Evolutionary conservation across 2,797 vertebrate genomes (phyloP), one percentile per base, ranked within the genome.

Genomic region (Peromyscus attwateri): DNA sequence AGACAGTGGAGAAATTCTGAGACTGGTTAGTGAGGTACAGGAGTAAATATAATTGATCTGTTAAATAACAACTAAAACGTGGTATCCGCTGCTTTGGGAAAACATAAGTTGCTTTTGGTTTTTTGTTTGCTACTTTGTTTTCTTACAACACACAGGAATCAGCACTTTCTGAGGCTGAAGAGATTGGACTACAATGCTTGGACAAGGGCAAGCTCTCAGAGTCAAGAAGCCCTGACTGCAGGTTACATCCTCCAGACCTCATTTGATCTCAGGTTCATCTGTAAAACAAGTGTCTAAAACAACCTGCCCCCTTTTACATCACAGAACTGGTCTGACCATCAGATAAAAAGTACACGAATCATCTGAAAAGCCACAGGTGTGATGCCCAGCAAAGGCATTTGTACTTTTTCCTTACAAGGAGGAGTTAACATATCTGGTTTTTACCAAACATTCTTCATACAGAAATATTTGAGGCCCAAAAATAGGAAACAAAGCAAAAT

Each of bases 31-130:
- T 64, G 31, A 27, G 17, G 17, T 16, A 87, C 4, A 75, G 29
- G 29, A 64, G 70, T n/a, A 66, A 89, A 62, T 6, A 84, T 1
- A 85, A 12, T 92, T 68, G 64, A 71, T 92, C 77, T 87, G 64
- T 79, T 80, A 85, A 91, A 64, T 27, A 62, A 73, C 25, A 92
- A 43, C 84, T 96, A 92, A 89, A 95, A 91, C 37, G 89, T 37
- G 14, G 9, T 34, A 83, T 27, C 46, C 52, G 46, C 31, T 85
- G 6, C 71, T 82, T 37, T 8, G 76, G 40, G 40, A 91, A 96
- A 96, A 71, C 66, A 11, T 29, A 29, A 19, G 60, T 17, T 40
- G 34, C 4, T 73, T 73, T 40, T 73, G 1, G 3, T 12, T 31
- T 71, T 37, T 7, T 82, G 55, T 27, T 34, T 34, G 31, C 34